Evolutionary conservation across 2,113 vertebrate species (phyloP), one percentile per base, ranked within the genome.

Genomic region (human (Homo sapiens)): DNA sequence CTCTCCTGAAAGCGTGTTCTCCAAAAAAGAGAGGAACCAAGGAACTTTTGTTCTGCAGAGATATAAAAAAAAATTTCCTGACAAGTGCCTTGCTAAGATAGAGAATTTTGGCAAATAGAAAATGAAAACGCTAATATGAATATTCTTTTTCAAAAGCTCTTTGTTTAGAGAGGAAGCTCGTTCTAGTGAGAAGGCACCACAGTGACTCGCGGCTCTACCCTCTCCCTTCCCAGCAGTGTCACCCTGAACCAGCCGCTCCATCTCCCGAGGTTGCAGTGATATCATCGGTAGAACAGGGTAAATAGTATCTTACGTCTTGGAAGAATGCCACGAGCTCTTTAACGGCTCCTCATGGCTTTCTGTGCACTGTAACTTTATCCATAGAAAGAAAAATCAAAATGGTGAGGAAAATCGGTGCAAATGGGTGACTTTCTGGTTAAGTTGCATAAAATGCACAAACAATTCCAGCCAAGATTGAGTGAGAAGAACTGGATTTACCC

Each of bases 81-180:
- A 91, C 38, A 50, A 90, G 50, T 25, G 40, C 20, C 30, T 81
- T 27, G 30, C 16, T n/a, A 59, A 14, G 32, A 83, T 40, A 89
- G 83, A 93, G 55, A 66, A n/a, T 40, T 90, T 94, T 94, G 57
- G 72, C 61, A 35, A 79, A 89, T 13, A 93, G 83, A 83, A 94
- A 94, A 93, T 83, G 30, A 93, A 95, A 97, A 96, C 80, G 92
- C 83, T 96, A 94, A 97, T 94, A 86, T 72, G 64, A 64, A 83
- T 30, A 57, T 75, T 91, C 45, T 20, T 61, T 92, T 76, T 72
- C 79, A 93, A 97, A 96, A 80, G 86, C 57, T 61, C 81, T 96
- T 93, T 97, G 96, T 97, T 93, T 32, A 16, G 75, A 80, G 50
- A 93, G 90, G 85, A 97, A 93, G 87, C 20, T 6, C 18, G 90